A percentile compares a stretch with the other conserved stretches of the same genome.
Conservation (phyloP, 2,888 invertebrate species). For the Torymus aiolomorphi region DNA sequence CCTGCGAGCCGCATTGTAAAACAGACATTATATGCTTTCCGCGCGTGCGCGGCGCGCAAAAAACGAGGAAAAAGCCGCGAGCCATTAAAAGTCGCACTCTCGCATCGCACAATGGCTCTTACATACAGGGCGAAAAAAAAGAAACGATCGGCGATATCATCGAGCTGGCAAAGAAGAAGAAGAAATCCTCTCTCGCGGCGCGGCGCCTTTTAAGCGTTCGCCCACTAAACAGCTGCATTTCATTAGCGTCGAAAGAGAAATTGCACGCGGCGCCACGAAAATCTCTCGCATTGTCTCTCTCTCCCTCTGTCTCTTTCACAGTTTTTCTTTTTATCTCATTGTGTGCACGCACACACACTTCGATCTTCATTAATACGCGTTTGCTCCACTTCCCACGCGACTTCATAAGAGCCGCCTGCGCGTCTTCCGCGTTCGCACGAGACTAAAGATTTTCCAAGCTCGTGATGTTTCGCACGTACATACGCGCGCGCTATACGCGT, state of each 20-base stretch:
- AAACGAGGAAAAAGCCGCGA: not conserved
- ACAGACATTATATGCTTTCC: constrained; percentile 11
- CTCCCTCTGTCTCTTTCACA: too few relatives aligned
- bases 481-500: too few relatives aligned
- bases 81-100: not conserved
- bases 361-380: not conserved
- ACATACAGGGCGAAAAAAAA: not conserved
- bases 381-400: constrained; percentile 36
- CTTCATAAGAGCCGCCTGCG: not conserved
- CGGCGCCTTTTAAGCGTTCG: constrained; percentile 10
- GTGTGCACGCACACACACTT: not conserved
- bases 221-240: constrained; percentile 25
- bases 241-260: constrained; percentile 40
- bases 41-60: not conserved
- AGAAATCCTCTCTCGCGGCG: not conserved
- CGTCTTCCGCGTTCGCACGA: not conserved
- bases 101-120: constrained; percentile 5
- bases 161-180: not conserved
- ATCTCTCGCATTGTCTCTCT: constrained; percentile 21
- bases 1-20: not conserved
- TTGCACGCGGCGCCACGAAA: constrained; percentile 7
- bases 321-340: constrained; percentile 9
- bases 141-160: constrained; percentile 20
- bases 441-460: not conserved
- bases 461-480: not conserved